phyloP scores from a whole-genome alignment of 2,888 invertebrate genomes.

The Eilema depressum region DNA sequence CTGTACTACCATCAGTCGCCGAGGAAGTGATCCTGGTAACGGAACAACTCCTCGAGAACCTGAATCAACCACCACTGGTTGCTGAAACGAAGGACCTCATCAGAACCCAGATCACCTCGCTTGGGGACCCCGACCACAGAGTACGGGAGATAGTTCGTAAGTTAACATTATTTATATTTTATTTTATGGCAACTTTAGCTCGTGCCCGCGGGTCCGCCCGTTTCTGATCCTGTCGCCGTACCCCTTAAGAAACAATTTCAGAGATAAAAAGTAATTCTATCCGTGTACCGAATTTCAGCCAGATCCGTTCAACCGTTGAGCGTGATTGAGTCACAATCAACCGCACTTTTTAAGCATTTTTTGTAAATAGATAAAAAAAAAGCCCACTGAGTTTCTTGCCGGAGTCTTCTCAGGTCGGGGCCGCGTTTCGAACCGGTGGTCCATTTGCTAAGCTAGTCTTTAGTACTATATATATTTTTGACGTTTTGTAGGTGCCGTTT shows the following conservation, averaged over 20 bases:
- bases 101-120: slow-evolving; percentile 88
- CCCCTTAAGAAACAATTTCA: background rate
- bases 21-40: slow-evolving; percentile 92
- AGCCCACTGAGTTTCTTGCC: too few species aligned
- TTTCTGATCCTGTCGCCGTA: background rate
- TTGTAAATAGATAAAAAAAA: too few species aligned
- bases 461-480: too few species aligned
- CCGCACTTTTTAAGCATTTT: too few species aligned
- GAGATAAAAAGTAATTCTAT: background rate
- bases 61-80: slow-evolving; percentile 86
- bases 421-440: too few species aligned
- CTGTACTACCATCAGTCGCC: slow-evolving; percentile 88
- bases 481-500: too few species aligned
- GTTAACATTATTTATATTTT: slow-evolving; percentile 70
- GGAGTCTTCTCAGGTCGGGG: too few species aligned
- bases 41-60: slow-evolving; percentile 88
- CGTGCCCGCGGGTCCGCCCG: too few species aligned
- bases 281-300: background rate
- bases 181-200: too few species aligned
- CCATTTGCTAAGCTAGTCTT: too few species aligned
- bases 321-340: too few species aligned
- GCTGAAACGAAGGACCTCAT: slow-evolving; percentile 88
- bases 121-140: slow-evolving; percentile 90
- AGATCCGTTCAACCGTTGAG: too few species aligned
- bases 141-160: slow-evolving; percentile 92